Conservation (phyloP, 1,140 invertebrate genomes). For the Heterodera carotae region DNA sequence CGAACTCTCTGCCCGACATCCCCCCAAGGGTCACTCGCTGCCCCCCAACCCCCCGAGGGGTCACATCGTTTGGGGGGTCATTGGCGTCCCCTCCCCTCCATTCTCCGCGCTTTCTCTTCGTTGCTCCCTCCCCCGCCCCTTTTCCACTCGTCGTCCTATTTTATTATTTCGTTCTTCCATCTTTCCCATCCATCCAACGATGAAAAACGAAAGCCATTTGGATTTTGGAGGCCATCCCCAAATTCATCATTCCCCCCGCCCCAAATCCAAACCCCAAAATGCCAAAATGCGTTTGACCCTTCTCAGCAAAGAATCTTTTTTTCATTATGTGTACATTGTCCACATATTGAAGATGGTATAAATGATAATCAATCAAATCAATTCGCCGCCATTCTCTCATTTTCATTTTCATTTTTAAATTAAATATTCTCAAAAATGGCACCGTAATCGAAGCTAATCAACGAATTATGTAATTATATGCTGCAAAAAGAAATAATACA, state of each 20-base stretch:
- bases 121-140: not conserved
- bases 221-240: constrained; percentile 1
- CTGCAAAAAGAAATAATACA: no score
- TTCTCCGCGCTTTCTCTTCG: not conserved
- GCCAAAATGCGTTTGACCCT: not conserved
- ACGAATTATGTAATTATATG: no score
- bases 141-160: not conserved
- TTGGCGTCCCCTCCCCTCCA: not conserved
- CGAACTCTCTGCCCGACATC: not conserved
- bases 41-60: not conserved
- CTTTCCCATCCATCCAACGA: not conserved
- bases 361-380: not conserved
- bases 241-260: not conserved
- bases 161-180: constrained; percentile 3
- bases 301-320: not conserved
- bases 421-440: no score
- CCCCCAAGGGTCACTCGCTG: not conserved
- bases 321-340: not conserved
- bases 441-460: no score
- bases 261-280: not conserved
- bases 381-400: not conserved
- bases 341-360: not conserved
- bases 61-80: not conserved
- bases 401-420: no score
- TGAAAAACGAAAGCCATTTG: constrained; percentile 2